These are phyloP conservation scores for Neopelma chrysocephalum DNA, from an alignment of 2,797 vertebrate species.

Conservation along the genomic window DNA sequence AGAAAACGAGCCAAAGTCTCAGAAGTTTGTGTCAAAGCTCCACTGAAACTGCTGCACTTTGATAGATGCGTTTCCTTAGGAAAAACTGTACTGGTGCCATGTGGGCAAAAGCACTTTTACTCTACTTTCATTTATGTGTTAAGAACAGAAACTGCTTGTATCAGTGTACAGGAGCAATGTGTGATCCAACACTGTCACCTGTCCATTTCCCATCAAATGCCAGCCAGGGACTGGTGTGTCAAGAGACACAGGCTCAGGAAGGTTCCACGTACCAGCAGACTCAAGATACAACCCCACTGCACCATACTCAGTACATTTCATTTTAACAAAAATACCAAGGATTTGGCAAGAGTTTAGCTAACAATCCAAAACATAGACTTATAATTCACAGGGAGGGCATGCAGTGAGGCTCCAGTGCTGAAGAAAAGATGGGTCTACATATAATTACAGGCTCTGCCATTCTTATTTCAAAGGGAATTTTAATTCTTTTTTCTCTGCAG, in stretches of 20 bases:
- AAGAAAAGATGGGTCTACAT: background rate
- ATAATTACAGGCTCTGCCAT: background rate
- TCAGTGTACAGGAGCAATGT: accelerated
- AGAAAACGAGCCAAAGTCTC: background rate
- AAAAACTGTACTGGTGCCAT: background rate
- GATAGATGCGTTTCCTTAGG: background rate
- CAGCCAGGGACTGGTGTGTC: background rate
- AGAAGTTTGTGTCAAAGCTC: background rate
- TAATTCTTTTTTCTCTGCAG: background rate
- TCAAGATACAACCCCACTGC: background rate
- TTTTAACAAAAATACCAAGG: background rate
- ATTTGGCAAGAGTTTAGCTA: background rate
- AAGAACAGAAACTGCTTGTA: background rate
- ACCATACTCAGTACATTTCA: background rate
- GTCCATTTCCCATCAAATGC: background rate
- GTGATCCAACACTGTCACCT: background rate
- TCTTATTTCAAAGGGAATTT: background rate
- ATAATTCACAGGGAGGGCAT: background rate
- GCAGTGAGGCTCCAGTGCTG: background rate
- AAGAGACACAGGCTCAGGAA: background rate
- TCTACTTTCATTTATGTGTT: background rate
- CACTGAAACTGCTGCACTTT: background rate
- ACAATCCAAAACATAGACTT: background rate
- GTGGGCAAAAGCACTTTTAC: background rate
- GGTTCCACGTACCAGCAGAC: background rate